These are phyloP conservation scores for Rhombomys opimus DNA, from an alignment of 2,113 vertebrate species.

Conservation along the genomic window DNA sequence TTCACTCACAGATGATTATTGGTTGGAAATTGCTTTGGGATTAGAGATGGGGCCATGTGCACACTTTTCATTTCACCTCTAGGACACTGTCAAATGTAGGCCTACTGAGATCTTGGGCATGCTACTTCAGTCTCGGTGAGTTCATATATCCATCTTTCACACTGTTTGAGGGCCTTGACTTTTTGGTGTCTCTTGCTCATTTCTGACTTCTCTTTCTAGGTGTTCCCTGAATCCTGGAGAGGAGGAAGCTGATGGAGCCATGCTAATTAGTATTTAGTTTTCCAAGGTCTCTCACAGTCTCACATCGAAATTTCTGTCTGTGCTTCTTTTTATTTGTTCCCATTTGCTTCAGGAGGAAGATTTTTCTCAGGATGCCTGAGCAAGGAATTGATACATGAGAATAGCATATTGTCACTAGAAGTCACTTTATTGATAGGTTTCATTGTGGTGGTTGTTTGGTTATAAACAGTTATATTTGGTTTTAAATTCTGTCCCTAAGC, in stretches of 20 bases:
- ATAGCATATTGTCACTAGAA: neutral
- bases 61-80: neutral
- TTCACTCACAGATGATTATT: neutral
- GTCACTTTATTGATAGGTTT: neutral
- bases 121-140: too few species aligned
- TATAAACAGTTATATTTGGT: neutral
- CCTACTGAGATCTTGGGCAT: neutral
- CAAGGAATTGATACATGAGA: neutral
- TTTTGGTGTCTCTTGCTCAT: too few species aligned
- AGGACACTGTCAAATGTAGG: neutral
- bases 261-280: neutral
- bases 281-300: neutral
- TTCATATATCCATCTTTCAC: too few species aligned
- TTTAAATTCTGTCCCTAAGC: neutral
- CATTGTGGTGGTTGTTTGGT: too few species aligned
- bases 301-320: neutral
- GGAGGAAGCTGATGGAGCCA: neutral
- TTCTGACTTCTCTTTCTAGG: neutral
- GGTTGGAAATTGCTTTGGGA: neutral
- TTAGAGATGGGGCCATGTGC: too few species aligned
- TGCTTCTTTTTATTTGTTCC: neutral
- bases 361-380: neutral
- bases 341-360: neutral
- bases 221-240: neutral
- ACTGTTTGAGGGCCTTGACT: neutral